Base-by-base conservation (phyloP, 1,140 invertebrate species). In the Penaeus chinensis region DNA sequence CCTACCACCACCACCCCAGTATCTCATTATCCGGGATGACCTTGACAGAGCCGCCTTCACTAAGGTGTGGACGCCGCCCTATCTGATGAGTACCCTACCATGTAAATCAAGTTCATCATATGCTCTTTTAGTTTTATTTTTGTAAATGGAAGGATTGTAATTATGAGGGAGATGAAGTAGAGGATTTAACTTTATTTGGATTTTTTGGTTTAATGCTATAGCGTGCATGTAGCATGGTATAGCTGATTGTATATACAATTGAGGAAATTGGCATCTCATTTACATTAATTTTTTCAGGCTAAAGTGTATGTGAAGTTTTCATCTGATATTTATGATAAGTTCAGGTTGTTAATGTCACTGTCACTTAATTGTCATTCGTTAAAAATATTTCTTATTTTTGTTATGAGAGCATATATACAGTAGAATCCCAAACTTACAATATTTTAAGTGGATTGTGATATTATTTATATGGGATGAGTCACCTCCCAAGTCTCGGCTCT, bases 1-100 rank as follows among this genome's bases (percentile, higher is more conserved):
- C 54, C 62, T 32, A 63, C 82, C 71, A 84, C 71, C 71, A 61
- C 61, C 61, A 77, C 83, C 83, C 83, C 83, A 85, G 74, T 69
- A 66, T 76, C 60, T n/a, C 83, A 60, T 62, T 76, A 20, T 54
- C 54, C 24, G 47, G 27, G 83, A 78, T 78, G 83, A 85, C 74
- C 83, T 24, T 85, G 71, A 76, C 74, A 85, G 83, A 85, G 83
- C 74, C 83, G 54, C 54, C 54, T 54, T 54, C 54, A 54, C 54
- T 54, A 54, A 54, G 54, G 54, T 54, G 54, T 54, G 54, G 54
- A 54, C 54, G 54, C 65, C 27, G 71, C 69, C 20, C 54, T 61
- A 74, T n/a, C 22, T 76, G 66, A 32, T 60, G 66, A 60, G 47
- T 47, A 62, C 22, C 47, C 18, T 61, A 62, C 74, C 3, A 20